phyloP scores from a whole-genome alignment of 64 coral and sea anemone genomes.

The Dendronephthya gigantea region DNA sequence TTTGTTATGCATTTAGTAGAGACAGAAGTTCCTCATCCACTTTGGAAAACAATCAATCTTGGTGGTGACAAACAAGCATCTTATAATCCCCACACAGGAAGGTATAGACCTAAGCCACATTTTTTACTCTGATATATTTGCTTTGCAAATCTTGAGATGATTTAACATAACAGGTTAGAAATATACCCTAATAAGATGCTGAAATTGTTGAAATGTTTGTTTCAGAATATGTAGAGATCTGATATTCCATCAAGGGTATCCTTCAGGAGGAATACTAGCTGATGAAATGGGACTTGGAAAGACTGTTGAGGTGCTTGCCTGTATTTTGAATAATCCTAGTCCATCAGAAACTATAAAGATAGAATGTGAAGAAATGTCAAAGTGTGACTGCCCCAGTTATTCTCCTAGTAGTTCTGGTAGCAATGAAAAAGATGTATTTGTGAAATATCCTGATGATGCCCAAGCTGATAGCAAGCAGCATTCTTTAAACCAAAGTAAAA shows the following conservation, averaged over 20 bases:
- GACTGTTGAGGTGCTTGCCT: conserved; percentile 87
- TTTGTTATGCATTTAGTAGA: not conserved
- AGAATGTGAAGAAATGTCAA: not conserved
- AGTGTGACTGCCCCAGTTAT: not conserved
- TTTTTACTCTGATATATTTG: too few relatives aligned
- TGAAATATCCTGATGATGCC: not conserved
- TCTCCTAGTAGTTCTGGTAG: not conserved
- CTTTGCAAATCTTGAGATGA: too few relatives aligned
- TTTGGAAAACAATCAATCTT: not conserved
- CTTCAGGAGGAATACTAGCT: conserved; percentile 80
- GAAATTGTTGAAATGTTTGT: too few relatives aligned
- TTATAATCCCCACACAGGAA: not conserved
- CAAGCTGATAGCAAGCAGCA: not conserved
- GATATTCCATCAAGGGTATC: conserved; percentile 15
- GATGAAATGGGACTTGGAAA: conserved; percentile 99
- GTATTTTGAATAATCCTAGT: conserved; percentile 81
- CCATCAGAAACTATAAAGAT: not conserved
- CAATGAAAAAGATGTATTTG: not conserved
- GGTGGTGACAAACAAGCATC: not conserved
- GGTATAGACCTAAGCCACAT: not conserved
- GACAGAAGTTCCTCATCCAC: not conserved
- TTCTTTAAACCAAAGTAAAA: not conserved
- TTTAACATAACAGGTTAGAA: too few relatives aligned
- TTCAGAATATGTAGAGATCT: not conserved
- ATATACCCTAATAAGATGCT: too few relatives aligned